Percentiles rank a stretch among this genome's conserved stretches.
Conservation (phyloP, 1,140 invertebrate species). For the Physella acuta region DNA sequence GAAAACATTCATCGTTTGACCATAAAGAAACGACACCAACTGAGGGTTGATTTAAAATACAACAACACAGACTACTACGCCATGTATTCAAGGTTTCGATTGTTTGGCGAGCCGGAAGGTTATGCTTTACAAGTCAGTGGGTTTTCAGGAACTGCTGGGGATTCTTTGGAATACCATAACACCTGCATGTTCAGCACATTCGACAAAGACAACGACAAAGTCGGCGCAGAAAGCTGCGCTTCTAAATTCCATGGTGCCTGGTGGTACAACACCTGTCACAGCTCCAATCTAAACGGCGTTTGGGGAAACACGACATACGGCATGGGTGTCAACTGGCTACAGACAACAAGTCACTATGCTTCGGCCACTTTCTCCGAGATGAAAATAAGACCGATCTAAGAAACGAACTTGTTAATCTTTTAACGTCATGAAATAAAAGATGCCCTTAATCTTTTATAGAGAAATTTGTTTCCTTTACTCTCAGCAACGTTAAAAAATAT, state of each 20-base stretch:
- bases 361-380: background rate
- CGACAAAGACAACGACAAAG: background rate
- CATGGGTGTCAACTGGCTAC: background rate
- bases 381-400: conserved; percentile 1
- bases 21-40: background rate
- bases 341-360: background rate
- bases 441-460: too few species aligned
- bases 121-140: background rate
- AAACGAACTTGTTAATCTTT: too few species aligned
- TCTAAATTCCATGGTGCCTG: background rate
- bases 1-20: conserved; percentile 3
- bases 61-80: background rate
- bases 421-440: too few species aligned
- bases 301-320: background rate
- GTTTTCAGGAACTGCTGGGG: background rate
- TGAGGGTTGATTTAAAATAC: background rate
- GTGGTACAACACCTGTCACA: background rate
- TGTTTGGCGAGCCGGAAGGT: background rate
- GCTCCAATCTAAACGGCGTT: background rate
- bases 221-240: background rate
- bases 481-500: too few species aligned
- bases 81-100: background rate
- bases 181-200: background rate
- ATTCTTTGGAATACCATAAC: background rate
- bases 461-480: too few species aligned